A percentile compares a stretch with the other conserved stretches of the same genome.
These are phyloP conservation scores for Chrysina gloriosa DNA, from an alignment of 2,888 invertebrate genomes.

Conservation along the genomic window DNA sequence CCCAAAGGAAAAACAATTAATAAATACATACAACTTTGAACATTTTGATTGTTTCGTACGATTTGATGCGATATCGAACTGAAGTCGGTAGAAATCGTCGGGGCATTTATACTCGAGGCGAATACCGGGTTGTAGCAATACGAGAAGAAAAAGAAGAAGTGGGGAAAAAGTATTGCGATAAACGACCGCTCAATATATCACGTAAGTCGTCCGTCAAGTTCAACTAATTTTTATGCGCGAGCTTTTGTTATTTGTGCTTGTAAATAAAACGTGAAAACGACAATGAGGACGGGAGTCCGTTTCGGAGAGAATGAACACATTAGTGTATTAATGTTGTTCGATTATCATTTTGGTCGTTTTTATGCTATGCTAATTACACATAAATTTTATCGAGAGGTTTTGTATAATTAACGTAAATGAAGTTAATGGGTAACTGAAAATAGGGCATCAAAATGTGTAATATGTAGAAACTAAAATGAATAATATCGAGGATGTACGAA, in stretches of 20 bases:
- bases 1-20: too few species aligned
- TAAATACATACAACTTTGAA: constrained; percentile 40
- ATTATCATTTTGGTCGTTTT: too few species aligned
- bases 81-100: not conserved
- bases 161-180: not conserved
- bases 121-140: not conserved
- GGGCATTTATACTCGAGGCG: constrained; percentile 14
- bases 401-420: too few species aligned
- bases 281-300: not conserved
- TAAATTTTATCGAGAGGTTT: too few species aligned
- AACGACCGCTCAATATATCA: too few species aligned
- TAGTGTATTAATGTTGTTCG: too few species aligned
- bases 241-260: not conserved
- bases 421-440: too few species aligned
- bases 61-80: constrained; percentile 15
- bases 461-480: too few species aligned
- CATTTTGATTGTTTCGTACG: constrained; percentile 27
- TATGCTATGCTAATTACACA: too few species aligned
- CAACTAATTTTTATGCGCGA: not conserved
- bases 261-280: not conserved
- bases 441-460: too few species aligned
- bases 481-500: too few species aligned
- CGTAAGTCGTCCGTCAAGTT: constrained; percentile 1
- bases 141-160: not conserved
- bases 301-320: too few species aligned